These are phyloP conservation scores for Syngnathus typhle DNA, from an alignment of 2,113 vertebrate genomes.

Conservation along the genomic window DNA sequence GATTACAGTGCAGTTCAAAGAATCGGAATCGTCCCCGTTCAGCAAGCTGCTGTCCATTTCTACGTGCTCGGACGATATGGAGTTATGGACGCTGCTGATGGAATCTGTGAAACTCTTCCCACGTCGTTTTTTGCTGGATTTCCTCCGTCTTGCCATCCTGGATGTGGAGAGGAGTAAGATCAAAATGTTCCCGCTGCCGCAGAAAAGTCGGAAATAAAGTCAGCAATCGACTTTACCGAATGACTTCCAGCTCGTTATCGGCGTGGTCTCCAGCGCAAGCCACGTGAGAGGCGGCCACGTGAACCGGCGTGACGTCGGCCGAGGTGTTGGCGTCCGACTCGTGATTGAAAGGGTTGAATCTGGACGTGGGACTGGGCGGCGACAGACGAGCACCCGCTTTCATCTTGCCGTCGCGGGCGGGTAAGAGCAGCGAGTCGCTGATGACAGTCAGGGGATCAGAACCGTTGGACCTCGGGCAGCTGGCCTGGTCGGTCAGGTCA, in stretches of 20 bases:
- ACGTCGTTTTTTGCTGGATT: slow-evolving; percentile 75
- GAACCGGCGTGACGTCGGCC: slow-evolving; percentile 80
- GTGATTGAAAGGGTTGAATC: slow-evolving; percentile 88
- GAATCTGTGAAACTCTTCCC: slow-evolving; percentile 64
- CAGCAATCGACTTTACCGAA: slow-evolving; percentile 72
- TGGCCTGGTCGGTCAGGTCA: slow-evolving; percentile 86
- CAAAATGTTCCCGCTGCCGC: no score
- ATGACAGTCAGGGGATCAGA: slow-evolving; percentile 75
- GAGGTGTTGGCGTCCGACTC: slow-evolving; percentile 79
- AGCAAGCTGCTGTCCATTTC: slow-evolving; percentile 40
- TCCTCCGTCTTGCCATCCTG: slow-evolving; percentile 88
- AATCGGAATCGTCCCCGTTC: slow-evolving; percentile 29
- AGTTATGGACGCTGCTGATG: slow-evolving; percentile 66
- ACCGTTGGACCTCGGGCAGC: slow-evolving; percentile 76
- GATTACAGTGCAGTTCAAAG: slow-evolving; percentile 35
- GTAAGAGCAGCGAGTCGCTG: slow-evolving; percentile 60
- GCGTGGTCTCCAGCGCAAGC: slow-evolving; percentile 57
- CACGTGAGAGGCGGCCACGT: slow-evolving; percentile 57
- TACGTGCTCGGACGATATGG: slow-evolving; percentile 58
- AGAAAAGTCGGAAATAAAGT: neutral
- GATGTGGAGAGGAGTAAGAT: neutral
- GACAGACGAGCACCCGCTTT: slow-evolving; percentile 24
- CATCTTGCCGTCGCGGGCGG: slow-evolving; percentile 23
- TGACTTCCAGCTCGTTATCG: slow-evolving; percentile 83
- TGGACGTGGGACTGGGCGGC: slow-evolving; percentile 76